These are phyloP conservation scores for Rhinoderma darwinii DNA, from an alignment of 2,113 vertebrate species.

Conservation along the genomic window DNA sequence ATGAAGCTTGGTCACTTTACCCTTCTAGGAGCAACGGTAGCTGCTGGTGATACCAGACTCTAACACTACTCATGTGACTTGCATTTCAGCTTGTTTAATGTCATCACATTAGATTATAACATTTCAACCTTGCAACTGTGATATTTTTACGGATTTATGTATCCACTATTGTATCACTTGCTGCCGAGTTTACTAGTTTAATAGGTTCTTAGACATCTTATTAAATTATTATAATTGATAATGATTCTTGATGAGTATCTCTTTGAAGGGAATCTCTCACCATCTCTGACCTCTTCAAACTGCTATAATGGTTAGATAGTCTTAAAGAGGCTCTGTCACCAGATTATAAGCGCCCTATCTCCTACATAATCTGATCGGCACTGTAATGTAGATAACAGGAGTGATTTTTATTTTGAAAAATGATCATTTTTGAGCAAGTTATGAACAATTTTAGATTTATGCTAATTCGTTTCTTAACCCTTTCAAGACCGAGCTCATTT, in stretches of 20 bases:
- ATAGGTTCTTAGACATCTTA: neutral
- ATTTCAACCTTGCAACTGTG: neutral
- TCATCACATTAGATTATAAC: neutral
- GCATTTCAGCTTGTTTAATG: neutral
- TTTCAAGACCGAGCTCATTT: too few species aligned
- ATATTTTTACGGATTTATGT: neutral
- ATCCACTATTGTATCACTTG: neutral
- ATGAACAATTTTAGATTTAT: too few species aligned
- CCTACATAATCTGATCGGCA: too few species aligned
- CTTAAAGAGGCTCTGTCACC: too few species aligned
- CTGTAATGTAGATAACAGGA: too few species aligned
- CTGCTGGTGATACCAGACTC: neutral
- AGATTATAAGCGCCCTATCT: too few species aligned
- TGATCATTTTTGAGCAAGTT: too few species aligned
- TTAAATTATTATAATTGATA: conserved; percentile 11
- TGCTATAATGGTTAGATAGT: too few species aligned
- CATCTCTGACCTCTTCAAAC: too few species aligned
- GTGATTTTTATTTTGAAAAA: too few species aligned
- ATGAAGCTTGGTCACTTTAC: neutral
- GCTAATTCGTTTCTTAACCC: too few species aligned
- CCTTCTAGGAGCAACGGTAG: neutral
- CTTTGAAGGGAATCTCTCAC: too few species aligned
- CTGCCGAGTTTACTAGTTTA: neutral
- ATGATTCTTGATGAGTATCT: neutral
- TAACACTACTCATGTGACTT: neutral